Evolutionary conservation across 1,140 invertebrate species (phyloP), one percentile per base, ranked within the genome.

Genomic region (Ceratina japonica): DNA sequence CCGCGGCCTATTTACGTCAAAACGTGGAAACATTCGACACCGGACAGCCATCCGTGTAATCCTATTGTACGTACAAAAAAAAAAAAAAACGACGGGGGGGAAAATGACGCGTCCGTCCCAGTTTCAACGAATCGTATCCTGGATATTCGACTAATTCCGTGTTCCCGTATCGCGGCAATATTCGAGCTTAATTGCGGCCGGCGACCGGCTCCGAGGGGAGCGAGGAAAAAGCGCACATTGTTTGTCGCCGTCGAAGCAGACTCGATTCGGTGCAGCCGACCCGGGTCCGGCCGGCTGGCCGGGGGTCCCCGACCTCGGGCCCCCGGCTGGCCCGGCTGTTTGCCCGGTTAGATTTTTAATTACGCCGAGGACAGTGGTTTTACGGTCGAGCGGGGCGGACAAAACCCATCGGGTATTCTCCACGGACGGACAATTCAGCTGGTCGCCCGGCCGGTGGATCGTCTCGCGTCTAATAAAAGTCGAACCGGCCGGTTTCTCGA

Each of bases 381-480:
- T 72, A 64, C 66, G 66, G 54, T 51, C 80, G 72, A 80, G 73
- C 27, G 15, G 22, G 70, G 58, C 20, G 65, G 79, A 77, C 79
- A 61, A 71, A 77, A 76, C 64, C 56, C 58, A 44, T 70, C 81
- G 31, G 81, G 31, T 54, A 64, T 44, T 74, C 79, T 75, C 51
- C 61, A 74, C 58, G 65, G 70, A 66, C 82, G 71, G 37, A 85
- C 82, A 75, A 84, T 84, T 85, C 75, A 72, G 27, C 58, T 49
- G 24, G 69, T 49, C 71, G 61, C 62, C 71, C 69, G 69, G 75
- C 79, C 44, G 56, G 81, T 73, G 71, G 66, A 70, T 84, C 79
- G 80, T 81, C 66, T 74, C 61, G 65, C 44, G 79, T 82, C 82
- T 81, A 79, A 85, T 85, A 85, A 85, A 85, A 85, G 82, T 85